A percentile compares a stretch with the other conserved stretches of the same genome.
Conservation (phyloP, 1,140 invertebrate species). For the Sinonovacula constricta region DNA sequence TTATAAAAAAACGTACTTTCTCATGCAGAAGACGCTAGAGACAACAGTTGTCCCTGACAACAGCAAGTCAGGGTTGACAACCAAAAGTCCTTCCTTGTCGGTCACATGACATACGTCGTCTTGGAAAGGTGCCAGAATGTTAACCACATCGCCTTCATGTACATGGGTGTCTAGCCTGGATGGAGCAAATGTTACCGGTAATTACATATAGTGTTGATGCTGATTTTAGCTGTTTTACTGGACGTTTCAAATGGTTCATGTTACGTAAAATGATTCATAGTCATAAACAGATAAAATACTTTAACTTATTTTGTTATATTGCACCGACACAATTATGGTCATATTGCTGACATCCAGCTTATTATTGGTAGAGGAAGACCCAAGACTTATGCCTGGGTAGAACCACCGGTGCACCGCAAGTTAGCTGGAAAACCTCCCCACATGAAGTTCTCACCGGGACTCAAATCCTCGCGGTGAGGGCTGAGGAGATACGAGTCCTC, state of each 20-base stretch:
- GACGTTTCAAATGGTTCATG: background rate
- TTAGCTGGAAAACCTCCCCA: too few species aligned
- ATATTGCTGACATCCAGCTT: too few species aligned
- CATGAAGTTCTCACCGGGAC: too few species aligned
- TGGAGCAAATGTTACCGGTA: conserved; percentile 8
- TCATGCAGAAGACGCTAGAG: conserved; percentile 89
- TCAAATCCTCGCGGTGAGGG: background rate
- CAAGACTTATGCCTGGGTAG: too few species aligned
- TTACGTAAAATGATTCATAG: background rate
- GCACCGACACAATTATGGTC: too few species aligned
- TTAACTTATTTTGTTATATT: background rate
- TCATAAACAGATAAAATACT: background rate
- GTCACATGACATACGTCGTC: conserved; percentile 69
- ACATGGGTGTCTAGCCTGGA: conserved; percentile 71
- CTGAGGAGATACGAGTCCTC: background rate
- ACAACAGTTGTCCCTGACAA: conserved; percentile 92
- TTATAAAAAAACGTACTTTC: conserved; percentile 80
- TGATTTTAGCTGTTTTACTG: background rate
- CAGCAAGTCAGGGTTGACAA: conserved; percentile 90
- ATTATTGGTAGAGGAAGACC: too few species aligned
- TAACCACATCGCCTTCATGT: conserved; percentile 69
- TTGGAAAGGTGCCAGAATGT: conserved; percentile 70
- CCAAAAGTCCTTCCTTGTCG: conserved; percentile 81
- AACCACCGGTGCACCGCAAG: too few species aligned
- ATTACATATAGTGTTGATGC: background rate